phyloP scores from a whole-genome alignment of 2,888 invertebrate genomes.

The Anthoptus insignis region DNA sequence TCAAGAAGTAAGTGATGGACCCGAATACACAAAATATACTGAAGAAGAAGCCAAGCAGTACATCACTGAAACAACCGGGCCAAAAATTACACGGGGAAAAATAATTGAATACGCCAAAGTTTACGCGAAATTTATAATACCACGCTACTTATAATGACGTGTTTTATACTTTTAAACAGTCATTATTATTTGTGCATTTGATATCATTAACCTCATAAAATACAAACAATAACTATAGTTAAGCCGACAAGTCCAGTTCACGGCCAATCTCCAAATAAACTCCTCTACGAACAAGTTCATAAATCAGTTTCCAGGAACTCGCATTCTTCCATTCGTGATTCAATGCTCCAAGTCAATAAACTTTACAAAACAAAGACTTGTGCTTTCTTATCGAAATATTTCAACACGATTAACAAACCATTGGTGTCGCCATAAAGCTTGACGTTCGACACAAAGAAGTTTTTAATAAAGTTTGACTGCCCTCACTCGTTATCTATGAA shows the following conservation, averaged over 20 bases:
- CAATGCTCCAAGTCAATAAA: conserved; percentile 62
- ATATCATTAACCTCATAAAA: not conserved
- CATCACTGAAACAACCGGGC: too few species aligned
- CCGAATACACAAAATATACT: too few species aligned
- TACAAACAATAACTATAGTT: not conserved
- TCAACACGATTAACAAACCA: conserved; percentile 60
- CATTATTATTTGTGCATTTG: too few species aligned
- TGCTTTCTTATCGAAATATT: conserved; percentile 63
- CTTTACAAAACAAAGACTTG: conserved; percentile 61
- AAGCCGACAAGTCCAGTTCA: conserved; percentile 17
- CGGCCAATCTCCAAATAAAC: conserved; percentile 17
- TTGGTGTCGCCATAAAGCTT: conserved; percentile 63
- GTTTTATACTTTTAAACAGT: too few species aligned
- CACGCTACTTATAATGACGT: too few species aligned
- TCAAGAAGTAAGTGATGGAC: too few species aligned
- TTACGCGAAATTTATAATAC: too few species aligned
- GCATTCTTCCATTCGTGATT: conserved; percentile 46
- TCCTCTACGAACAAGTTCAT: not conserved
- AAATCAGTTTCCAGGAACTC: conserved; percentile 22
- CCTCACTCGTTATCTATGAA: conserved; percentile 66
- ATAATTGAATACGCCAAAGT: too few species aligned
- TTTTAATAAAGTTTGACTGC: conserved; percentile 75
- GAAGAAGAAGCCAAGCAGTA: too few species aligned
- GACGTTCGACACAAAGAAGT: conserved; percentile 69
- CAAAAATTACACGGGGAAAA: too few species aligned